Percentiles rank a stretch among this genome's conserved stretches.
These are phyloP conservation scores for Leucoma salicis DNA, from an alignment of 2,888 invertebrate species.

Conservation along the genomic window DNA sequence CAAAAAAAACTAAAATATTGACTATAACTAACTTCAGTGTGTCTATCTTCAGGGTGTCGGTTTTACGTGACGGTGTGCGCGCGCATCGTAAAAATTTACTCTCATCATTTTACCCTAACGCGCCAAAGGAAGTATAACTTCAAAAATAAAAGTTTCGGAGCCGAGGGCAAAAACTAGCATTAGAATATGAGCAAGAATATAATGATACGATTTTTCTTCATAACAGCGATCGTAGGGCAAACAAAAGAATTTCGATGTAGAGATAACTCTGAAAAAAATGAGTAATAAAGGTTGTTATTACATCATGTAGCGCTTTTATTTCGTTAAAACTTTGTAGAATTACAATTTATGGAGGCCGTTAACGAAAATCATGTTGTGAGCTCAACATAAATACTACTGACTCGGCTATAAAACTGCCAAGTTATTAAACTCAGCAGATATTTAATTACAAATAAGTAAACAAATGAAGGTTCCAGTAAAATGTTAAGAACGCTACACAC, in stretches of 20 bases:
- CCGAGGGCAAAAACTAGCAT: too few species aligned
- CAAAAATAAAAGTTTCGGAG: too few species aligned
- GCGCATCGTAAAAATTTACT: too few species aligned
- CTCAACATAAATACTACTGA: conserved; percentile 23
- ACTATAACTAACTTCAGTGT: too few species aligned
- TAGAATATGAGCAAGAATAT: too few species aligned
- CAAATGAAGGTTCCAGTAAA: conserved; percentile 28
- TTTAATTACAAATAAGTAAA: conserved; percentile 33
- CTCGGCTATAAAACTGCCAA: conserved; percentile 28
- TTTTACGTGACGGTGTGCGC: too few species aligned
- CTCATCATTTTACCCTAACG: too few species aligned
- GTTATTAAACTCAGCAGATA: conserved; percentile 29
- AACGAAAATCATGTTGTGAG: conserved; percentile 29
- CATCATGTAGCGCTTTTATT: conserved; percentile 8
- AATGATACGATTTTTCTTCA: too few species aligned
- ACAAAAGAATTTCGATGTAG: not conserved
- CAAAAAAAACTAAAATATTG: too few species aligned
- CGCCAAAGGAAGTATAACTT: too few species aligned
- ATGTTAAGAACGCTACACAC: conserved; percentile 9
- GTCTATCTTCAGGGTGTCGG: too few species aligned
- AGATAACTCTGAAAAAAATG: not conserved
- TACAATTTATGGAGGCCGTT: conserved; percentile 25
- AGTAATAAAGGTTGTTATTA: conserved; percentile 6
- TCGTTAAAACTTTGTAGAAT: conserved; percentile 24
- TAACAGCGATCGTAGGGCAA: too few species aligned